These are phyloP conservation scores for Volucella zonaria DNA, from an alignment of 2,888 invertebrate genomes.

Conservation along the genomic window DNA sequence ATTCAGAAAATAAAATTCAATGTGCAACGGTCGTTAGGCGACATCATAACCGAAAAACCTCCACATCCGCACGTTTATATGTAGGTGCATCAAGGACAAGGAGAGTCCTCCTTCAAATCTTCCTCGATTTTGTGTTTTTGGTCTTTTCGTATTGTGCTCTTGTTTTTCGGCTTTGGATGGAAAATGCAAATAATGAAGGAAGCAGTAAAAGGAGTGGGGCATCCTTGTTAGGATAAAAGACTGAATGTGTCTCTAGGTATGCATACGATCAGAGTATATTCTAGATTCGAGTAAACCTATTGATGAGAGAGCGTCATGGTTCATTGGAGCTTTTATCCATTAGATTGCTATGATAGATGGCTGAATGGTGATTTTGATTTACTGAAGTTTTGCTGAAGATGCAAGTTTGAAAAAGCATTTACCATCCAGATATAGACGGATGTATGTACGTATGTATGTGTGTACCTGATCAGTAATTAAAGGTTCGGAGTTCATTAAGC, in stretches of 20 bases:
- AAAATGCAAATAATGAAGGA: conserved; percentile 44
- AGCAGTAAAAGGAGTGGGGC: not conserved
- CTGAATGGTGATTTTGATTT: conserved; percentile 29
- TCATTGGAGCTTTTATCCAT: conserved; percentile 36
- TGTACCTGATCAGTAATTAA: conserved; percentile 10
- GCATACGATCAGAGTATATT: conserved; percentile 4
- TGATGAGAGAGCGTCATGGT: conserved; percentile 33
- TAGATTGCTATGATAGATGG: not conserved
- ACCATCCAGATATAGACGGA: not conserved
- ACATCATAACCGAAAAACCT: conserved; percentile 44
- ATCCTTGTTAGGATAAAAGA: too few species aligned
- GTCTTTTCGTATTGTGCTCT: conserved; percentile 27
- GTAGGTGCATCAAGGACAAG: conserved; percentile 27
- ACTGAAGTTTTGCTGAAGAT: not conserved
- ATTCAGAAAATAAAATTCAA: conserved; percentile 39
- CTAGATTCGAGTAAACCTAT: conserved; percentile 31
- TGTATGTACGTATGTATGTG: not conserved
- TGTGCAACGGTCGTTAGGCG: conserved; percentile 43
- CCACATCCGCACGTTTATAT: conserved; percentile 25
- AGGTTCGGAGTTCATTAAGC: conserved; percentile 28
- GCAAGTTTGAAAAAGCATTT: not conserved
- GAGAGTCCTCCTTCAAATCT: conserved; percentile 1
- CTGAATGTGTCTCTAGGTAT: conserved; percentile 3
- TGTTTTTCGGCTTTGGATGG: conserved; percentile 10
- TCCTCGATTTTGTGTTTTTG: conserved; percentile 19